Evolutionary conservation across 2,888 invertebrate genomes (phyloP), one percentile per base, ranked within the genome.

Genomic region (Agriopis aurantiaria): DNA sequence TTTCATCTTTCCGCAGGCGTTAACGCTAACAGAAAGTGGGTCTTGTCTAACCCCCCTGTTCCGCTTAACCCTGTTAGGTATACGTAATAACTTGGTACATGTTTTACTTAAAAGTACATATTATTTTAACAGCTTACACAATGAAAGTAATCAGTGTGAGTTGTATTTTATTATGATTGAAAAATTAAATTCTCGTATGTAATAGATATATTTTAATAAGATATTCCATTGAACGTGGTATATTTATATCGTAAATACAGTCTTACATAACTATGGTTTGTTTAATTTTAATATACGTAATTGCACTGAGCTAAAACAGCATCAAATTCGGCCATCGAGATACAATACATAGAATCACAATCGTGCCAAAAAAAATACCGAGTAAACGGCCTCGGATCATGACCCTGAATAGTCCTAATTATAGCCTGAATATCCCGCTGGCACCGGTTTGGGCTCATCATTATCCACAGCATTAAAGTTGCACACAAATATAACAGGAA

Each of bases 371-470:
- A 23, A n/a, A n/a, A n/a, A n/a, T n/a, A n/a, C n/a, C n/a, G n/a
- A n/a, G 83, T 69, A 92, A 92, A 70, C 73, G 93, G 67, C 88
- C 92, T 0, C 76, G 93, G 12, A 75, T 92, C 23, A 75, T 91
- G 43, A 85, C 89, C 53, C 85, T 87, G 69, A 83, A 85, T 40
- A 88, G 89, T 0, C 86, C 89, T 0, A 86, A 88, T 0, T 90
- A 91, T 6, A 80, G 86, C 3, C 75, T 91, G 9, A 86, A 86
- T 10, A 82, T 91, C 49, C 86, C 90, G 0, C 89, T 91, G 0
- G 88, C 88, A 0, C 90, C 91, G 0, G 88, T 86, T 0, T 93
- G 93, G 93, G 88, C 90, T 0, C 93, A 92, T 3, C 92, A 92
- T 49, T 92, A 92, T 60, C 91, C 91, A 0, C 92, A 90, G 46